Base-by-base conservation (phyloP, 1,140 invertebrate species). In the Neomicropteryx cornuta region DNA sequence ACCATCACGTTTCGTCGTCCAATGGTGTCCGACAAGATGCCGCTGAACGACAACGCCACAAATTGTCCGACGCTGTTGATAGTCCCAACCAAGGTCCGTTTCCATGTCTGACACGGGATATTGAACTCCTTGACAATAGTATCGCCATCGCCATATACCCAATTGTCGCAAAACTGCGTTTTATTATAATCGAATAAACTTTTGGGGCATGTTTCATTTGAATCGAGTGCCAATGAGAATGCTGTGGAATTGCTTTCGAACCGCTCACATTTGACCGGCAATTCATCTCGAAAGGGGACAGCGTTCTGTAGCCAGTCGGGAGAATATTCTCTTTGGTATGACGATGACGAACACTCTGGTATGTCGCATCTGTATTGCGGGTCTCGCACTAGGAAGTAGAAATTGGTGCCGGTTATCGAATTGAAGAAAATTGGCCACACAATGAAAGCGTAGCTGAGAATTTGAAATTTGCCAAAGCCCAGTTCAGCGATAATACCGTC, bases 21-120 rank as follows among this genome's bases (percentile, higher is more conserved):
- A 5, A 39, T 28, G 2, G 56, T 68, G 56, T 79, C 76, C 8
- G 76, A 75, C 6, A 78, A 48, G 39, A 71, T 57, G 31, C 76
- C 74, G 8, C 68, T 63, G 29, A 78, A 60, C 11, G 72, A 67
- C 40, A 79, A 55, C 6, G 75, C 73, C 17, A 77, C 49, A 40
- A 79, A 75, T 45, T 75, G 73, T 18, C 75, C 76, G 24, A 74
- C 44, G 43, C 71, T 77, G 42, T 77, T 77, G 5, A 77, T 58
- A 4, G 75, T 78, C 19, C 76, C 76, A 4, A 79, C 70, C 27
- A 78, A 45, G 0, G 75, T 66, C 29, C 78, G 49, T 51, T 74
- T 77, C 75, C 76, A 79, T 46, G 69, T 57, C 51, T 75, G 41
- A 39, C 41, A 43, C 3, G 36, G 28, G 11, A 43, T 38, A 29